Conservation (phyloP, 2,113 vertebrate species). For the Odontesthes bonariensis region DNA sequence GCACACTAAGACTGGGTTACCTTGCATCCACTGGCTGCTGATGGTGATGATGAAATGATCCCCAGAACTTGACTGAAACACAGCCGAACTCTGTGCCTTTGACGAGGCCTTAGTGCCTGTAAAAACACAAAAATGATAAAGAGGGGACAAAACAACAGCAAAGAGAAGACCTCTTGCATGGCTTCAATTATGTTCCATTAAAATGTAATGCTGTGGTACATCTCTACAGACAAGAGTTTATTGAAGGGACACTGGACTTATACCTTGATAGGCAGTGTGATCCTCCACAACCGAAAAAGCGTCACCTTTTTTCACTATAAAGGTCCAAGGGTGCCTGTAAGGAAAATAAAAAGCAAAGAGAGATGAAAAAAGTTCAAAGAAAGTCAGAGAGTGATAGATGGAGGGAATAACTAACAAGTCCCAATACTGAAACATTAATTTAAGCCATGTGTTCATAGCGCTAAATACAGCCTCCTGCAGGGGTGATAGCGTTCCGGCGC, state of each 20-base stretch:
- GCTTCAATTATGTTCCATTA: background rate
- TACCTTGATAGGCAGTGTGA: conserved; percentile 93
- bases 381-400: background rate
- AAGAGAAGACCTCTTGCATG: no score
- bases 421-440: no score
- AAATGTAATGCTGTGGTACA: no score
- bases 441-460: no score
- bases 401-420: no score
- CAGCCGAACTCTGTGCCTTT: conserved; percentile 85
- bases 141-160: background rate
- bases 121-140: conserved; percentile 8
- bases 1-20: conserved; percentile 73
- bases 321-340: conserved; percentile 94
- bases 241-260: background rate
- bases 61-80: conserved; percentile 86
- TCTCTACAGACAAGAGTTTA: no score
- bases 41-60: conserved; percentile 89
- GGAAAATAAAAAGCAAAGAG: conserved; percentile 5
- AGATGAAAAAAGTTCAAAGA: background rate
- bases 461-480: no score
- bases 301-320: conserved; percentile 91
- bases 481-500: no score
- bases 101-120: conserved; percentile 90
- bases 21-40: conserved; percentile 95
- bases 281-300: conserved; percentile 89